These are phyloP conservation scores for Drosophila hydei DNA, from an alignment of 1,140 invertebrate species.

Conservation along the genomic window DNA sequence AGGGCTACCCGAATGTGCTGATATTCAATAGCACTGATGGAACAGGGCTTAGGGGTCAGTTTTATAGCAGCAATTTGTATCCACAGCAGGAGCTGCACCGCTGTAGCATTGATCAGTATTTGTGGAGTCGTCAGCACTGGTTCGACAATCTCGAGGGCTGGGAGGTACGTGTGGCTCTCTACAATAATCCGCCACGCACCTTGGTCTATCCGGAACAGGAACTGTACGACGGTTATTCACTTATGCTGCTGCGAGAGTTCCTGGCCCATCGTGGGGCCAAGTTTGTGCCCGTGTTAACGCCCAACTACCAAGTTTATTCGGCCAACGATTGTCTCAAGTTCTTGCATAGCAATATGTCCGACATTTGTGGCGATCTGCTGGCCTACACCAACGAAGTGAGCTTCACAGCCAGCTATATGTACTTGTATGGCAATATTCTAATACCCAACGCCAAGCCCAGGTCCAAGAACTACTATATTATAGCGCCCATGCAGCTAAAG, in stretches of 20 bases:
- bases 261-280: slow-evolving; percentile 18
- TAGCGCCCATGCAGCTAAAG: slow-evolving; percentile 17
- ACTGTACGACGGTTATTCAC: slow-evolving; percentile 35
- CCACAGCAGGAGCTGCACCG: not conserved
- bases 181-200: slow-evolving; percentile 42
- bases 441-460: slow-evolving; percentile 16
- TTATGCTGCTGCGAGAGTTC: slow-evolving; percentile 32
- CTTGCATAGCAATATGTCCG: slow-evolving; percentile 4
- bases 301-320: slow-evolving; percentile 22
- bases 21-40: slow-evolving; percentile 21
- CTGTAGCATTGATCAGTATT: slow-evolving; percentile 24
- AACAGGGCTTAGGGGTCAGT: not conserved
- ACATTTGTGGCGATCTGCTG: slow-evolving; percentile 40
- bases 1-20: slow-evolving; percentile 37
- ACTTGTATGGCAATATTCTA: slow-evolving; percentile 40
- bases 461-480: slow-evolving; percentile 41
- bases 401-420: slow-evolving; percentile 41
- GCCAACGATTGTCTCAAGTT: slow-evolving; percentile 23
- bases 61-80: slow-evolving; percentile 19
- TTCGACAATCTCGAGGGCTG: slow-evolving; percentile 27
- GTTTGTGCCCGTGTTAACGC: slow-evolving; percentile 23
- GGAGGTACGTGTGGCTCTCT: slow-evolving; percentile 37
- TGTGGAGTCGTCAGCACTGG: slow-evolving; percentile 38
- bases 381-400: slow-evolving; percentile 15
- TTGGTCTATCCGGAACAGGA: slow-evolving; percentile 24